Percentiles rank a stretch among this genome's conserved stretches.
phyloP scores from a whole-genome alignment of 2,113 vertebrate species.

The Pseudopodoces humilis region DNA sequence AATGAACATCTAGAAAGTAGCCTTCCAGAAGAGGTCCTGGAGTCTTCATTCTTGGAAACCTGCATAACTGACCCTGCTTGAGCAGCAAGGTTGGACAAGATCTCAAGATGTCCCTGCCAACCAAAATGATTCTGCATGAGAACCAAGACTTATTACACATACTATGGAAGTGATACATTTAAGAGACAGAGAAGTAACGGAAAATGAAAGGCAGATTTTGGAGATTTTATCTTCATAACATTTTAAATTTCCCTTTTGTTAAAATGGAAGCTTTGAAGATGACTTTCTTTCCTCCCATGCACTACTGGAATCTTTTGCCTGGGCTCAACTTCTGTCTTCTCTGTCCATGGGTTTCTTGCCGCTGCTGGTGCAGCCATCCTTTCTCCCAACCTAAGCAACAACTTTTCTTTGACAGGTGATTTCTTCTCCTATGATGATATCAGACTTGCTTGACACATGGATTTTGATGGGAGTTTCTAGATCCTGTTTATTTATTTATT shows the following conservation, averaged over 20 bases:
- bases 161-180: not conserved
- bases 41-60: not conserved
- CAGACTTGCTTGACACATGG: not conserved
- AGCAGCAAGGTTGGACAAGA: not conserved
- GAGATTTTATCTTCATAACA: not conserved
- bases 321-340: not conserved
- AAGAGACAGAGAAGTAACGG: not conserved
- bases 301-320: not conserved
- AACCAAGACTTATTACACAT: not conserved
- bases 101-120: not conserved
- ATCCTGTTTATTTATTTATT: not conserved
- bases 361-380: not conserved
- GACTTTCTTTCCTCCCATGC: accelerated
- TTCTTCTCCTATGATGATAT: not conserved
- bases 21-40: not conserved
- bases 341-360: not conserved
- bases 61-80: not conserved
- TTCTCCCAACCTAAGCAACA: not conserved
- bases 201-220: not conserved
- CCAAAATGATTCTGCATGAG: not conserved
- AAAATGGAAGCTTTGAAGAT: not conserved
- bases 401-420: not conserved
- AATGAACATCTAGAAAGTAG: not conserved
- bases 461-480: not conserved
- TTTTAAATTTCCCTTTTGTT: not conserved